These are phyloP conservation scores for Brachionus rubens DNA, from an alignment of 1,140 invertebrate species.

Conservation along the genomic window DNA sequence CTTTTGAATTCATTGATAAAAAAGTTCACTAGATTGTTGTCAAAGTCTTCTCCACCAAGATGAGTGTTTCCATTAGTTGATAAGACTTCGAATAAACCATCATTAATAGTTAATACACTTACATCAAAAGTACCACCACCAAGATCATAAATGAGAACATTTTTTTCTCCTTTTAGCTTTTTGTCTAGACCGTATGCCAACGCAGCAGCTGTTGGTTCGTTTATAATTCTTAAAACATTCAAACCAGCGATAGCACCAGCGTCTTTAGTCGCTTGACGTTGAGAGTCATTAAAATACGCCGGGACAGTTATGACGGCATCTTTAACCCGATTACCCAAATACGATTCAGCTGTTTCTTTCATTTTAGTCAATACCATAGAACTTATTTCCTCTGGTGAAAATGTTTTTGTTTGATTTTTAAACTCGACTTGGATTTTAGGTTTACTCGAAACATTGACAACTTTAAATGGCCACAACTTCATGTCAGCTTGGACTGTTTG, in stretches of 20 bases:
- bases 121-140: slow-evolving; percentile 48
- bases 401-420: slow-evolving; percentile 82
- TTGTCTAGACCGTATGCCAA: slow-evolving; percentile 63
- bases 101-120: slow-evolving; percentile 42
- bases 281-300: slow-evolving; percentile 64
- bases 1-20: slow-evolving; percentile 51
- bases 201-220: slow-evolving; percentile 61
- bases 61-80: slow-evolving; percentile 48
- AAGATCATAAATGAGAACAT: slow-evolving; percentile 55
- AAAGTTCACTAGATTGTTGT: slow-evolving; percentile 53
- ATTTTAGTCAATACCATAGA: slow-evolving; percentile 78
- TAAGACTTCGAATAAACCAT: slow-evolving; percentile 47
- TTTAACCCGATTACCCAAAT: slow-evolving; percentile 82
- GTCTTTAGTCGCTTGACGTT: slow-evolving; percentile 64
- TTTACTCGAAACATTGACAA: slow-evolving; percentile 51
- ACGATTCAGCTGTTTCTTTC: slow-evolving; percentile 95
- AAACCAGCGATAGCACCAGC: slow-evolving; percentile 63
- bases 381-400: slow-evolving; percentile 83
- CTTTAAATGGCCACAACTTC: slow-evolving; percentile 80
- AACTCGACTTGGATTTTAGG: slow-evolving; percentile 75
- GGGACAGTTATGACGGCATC: slow-evolving; percentile 51
- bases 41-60: slow-evolving; percentile 52
- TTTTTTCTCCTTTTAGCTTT: slow-evolving; percentile 52
- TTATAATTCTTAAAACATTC: slow-evolving; percentile 64
- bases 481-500: slow-evolving; percentile 81